Base-by-base conservation (phyloP, 2,113 vertebrate species). In the Notechis scutatus region DNA sequence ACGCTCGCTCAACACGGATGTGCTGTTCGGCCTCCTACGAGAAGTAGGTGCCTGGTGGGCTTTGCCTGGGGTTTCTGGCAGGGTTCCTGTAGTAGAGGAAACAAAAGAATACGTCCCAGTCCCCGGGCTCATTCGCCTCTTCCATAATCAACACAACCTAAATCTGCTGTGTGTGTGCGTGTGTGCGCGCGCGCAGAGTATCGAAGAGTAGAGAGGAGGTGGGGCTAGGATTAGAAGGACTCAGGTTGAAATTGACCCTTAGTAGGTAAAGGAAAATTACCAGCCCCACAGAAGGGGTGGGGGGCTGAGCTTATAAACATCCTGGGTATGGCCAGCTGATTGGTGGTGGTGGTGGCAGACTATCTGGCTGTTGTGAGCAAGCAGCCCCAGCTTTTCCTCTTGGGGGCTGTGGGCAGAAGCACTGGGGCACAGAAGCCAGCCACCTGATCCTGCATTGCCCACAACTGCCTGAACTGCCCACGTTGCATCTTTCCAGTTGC, bases 11-110 rank as follows among this genome's bases (percentile, higher is more conserved):
- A 99, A 99, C 94, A 99, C 99, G 0, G 99, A 99, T 0, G 99
- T 99, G 95, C 98, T 99, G n/a, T 99, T 99, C 0, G 99, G 99
- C n/a, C 97, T 99, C 92, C 98, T 99, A 0, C 98, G 99, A 69
- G 99, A 99, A 98, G 99, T 99, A 90, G 1, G 97, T 92, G 92
- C 34, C 54, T 2, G n/a, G 21, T 0, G 14, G 8, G 61, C 15
- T 4, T 34, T 29, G 11, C 50, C 23, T 47, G 14, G 6, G 50
- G 59, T 26, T 0, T 21, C 69, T 81, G 15, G 34, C 69, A 39
- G 69, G n/a, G n/a, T 34, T 34, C 69, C n/a, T 74, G 15, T 14
- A 74, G 14, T 18, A 6, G 69, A 20, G 15, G n/a, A 3, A 34
- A 74, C 14, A 11, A 26, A 64, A 29, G 4, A 64, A 39, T 39